Percentiles rank a stretch among this genome's conserved stretches.
Evolutionary conservation across 2,113 vertebrate species (phyloP).

Genomic region (Brachionichthys hirsutus): DNA sequence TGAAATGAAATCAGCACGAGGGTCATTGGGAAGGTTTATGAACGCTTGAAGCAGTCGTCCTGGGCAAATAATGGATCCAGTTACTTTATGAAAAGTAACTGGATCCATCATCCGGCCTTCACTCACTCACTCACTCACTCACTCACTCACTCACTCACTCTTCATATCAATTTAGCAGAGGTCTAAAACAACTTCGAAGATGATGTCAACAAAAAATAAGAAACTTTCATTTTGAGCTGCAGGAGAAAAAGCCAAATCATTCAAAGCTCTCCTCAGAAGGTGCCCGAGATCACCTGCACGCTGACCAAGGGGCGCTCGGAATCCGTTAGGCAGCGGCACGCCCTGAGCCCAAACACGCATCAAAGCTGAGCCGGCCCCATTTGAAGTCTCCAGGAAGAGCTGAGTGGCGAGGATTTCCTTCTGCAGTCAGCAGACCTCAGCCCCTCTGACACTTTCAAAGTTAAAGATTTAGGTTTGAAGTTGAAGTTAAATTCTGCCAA

Average conservation of each 20-base stretch:
- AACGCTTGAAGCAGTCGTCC: background rate
- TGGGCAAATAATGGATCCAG: background rate
- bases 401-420: conserved; percentile 55
- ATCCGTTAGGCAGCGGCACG: conserved; percentile 26
- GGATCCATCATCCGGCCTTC: conserved; percentile 17
- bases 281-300: conserved; percentile 14
- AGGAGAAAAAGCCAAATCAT: too few species aligned
- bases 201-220: too few species aligned
- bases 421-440: conserved; percentile 49
- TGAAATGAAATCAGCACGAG: background rate
- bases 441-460: conserved; percentile 2
- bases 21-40: background rate
- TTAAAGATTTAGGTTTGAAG: too few species aligned
- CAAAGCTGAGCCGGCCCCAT: conserved; percentile 43
- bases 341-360: conserved; percentile 58
- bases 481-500: too few species aligned
- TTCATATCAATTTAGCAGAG: too few species aligned
- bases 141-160: too few species aligned
- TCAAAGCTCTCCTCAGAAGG: too few species aligned
- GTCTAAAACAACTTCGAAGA: background rate
- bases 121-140: background rate
- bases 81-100: background rate
- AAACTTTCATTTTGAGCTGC: too few species aligned
- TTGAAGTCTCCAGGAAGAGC: conserved; percentile 59
- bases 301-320: conserved; percentile 38